phyloP scores from a whole-genome alignment of 1,140 invertebrate genomes.

The Drosophila eugracilis region DNA sequence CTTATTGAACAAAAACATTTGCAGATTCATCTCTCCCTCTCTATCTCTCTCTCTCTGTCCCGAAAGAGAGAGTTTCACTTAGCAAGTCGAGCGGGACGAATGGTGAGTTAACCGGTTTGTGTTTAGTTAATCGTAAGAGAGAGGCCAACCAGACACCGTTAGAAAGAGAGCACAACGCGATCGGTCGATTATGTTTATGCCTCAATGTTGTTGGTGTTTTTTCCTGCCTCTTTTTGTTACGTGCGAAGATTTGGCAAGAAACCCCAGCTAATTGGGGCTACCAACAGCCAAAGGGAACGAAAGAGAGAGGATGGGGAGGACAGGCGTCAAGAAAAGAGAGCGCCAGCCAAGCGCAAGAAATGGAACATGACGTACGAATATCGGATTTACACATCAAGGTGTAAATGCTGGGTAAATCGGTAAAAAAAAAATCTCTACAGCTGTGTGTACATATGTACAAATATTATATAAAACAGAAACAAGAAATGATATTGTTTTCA shows the following conservation, averaged over 20 bases:
- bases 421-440: not conserved
- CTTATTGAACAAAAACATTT: constrained; percentile 28
- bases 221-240: constrained; percentile 61
- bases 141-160: constrained; percentile 65
- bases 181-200: constrained; percentile 65
- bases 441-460: not conserved
- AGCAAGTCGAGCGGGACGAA: constrained; percentile 50
- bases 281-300: constrained; percentile 39
- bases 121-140: constrained; percentile 60
- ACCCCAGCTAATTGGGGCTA: constrained; percentile 65
- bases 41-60: not conserved
- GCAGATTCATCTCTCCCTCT: constrained; percentile 13
- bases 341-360: constrained; percentile 67
- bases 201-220: constrained; percentile 30
- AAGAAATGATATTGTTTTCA: not conserved
- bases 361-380: constrained; percentile 40
- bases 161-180: constrained; percentile 50
- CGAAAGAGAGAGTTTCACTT: constrained; percentile 4
- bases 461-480: not conserved
- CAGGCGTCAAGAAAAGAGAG: not conserved
- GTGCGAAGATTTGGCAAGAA: constrained; percentile 69
- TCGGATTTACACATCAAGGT: constrained; percentile 43
- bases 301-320: constrained; percentile 4
- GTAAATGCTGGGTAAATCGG: constrained; percentile 14
- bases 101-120: constrained; percentile 56